Conservation (phyloP, 2,797 vertebrate species). For the Nothura maculosa region DNA sequence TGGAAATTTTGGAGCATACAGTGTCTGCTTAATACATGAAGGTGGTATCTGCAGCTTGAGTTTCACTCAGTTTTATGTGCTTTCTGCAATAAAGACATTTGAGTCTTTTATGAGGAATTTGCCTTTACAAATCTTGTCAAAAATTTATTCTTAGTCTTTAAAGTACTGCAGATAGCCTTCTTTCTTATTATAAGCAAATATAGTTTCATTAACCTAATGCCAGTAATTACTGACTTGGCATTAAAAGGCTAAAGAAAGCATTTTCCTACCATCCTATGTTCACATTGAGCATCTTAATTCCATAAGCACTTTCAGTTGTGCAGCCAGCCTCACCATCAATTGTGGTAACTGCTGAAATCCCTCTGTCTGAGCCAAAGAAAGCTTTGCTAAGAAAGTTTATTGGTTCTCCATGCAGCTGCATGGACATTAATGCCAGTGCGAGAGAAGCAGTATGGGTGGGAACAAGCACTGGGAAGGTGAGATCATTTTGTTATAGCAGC, state of each 20-base stretch:
- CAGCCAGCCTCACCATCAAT: not conserved
- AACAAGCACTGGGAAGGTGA: not conserved
- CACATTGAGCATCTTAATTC: not conserved
- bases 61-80: not conserved
- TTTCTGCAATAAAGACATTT: not conserved
- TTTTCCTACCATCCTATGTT: not conserved
- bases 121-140: not conserved
- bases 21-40: not conserved
- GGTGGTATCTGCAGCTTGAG: not conserved
- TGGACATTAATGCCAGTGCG: not conserved
- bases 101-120: not conserved
- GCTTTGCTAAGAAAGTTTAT: not conserved
- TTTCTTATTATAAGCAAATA: not conserved
- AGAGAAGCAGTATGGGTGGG: not conserved
- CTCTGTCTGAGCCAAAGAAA: not conserved
- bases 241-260: not conserved
- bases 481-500: conserved; percentile 21
- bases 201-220: not conserved
- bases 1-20: not conserved
- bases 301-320: not conserved
- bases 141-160: not conserved
- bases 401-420: not conserved
- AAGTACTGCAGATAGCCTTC: not conserved
- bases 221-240: not conserved
- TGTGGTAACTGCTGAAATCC: not conserved